Evolutionary conservation across 1,140 invertebrate genomes (phyloP).

Genomic region (Pachypsylla venusta): DNA sequence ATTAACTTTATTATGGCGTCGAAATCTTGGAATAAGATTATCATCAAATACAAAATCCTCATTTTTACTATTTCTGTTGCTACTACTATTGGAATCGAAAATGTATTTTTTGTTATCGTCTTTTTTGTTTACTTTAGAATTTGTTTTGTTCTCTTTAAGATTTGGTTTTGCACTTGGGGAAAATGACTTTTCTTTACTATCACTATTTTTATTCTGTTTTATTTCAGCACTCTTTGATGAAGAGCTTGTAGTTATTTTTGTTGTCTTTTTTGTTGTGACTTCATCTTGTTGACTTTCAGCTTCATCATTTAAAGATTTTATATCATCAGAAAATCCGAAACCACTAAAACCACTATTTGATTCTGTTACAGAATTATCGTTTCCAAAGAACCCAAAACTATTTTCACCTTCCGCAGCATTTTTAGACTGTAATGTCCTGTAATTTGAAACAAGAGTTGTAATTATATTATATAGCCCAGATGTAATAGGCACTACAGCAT

Average conservation of each 20-base stretch:
- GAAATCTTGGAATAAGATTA: background rate
- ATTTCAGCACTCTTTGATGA: background rate
- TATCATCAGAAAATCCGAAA: background rate
- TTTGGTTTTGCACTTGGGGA: background rate
- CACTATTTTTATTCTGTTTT: background rate
- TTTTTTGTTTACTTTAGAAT: conserved; percentile 2
- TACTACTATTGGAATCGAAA: conserved; percentile 3
- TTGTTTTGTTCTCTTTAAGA: background rate
- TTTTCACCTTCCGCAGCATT: conserved; percentile 3
- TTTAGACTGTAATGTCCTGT: conserved; percentile 5
- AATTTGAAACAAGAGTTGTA: conserved; percentile 7
- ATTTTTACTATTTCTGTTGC: no score
- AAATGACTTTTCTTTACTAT: background rate
- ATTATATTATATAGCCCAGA: conserved; percentile 1
- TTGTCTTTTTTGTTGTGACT: conserved; percentile 1
- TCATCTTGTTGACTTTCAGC: conserved; percentile 3
- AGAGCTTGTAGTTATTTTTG: conserved; percentile 2
- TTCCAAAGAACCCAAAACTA: background rate
- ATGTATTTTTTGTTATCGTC: background rate
- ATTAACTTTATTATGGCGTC: background rate
- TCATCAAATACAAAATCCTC: conserved; percentile 3
- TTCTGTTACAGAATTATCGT: background rate
- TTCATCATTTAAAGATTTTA: background rate
- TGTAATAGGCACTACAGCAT: background rate
- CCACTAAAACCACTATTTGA: background rate